Conservation (phyloP, 1,140 invertebrate genomes). For the Coelopa frigida region DNA sequence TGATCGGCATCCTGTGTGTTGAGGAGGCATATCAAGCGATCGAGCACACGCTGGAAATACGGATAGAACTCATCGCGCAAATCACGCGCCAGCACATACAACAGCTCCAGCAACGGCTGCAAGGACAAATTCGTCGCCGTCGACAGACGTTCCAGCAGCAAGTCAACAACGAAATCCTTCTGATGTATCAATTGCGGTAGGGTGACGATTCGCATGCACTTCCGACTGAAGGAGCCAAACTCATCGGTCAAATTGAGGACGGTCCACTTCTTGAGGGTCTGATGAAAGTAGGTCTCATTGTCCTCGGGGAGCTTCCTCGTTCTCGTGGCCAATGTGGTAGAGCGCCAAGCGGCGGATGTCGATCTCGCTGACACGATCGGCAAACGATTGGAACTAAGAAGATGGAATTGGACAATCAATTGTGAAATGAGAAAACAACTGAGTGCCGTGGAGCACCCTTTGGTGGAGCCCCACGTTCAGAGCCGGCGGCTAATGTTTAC, state of each 20-base stretch:
- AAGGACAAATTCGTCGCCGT: conserved; percentile 62
- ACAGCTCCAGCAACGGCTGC: conserved; percentile 77
- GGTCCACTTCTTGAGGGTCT: conserved; percentile 80
- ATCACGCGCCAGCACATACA: conserved; percentile 78
- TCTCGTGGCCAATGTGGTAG: conserved; percentile 58
- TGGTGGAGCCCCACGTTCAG: neutral
- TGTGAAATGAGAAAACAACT: neutral
- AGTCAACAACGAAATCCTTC: conserved; percentile 66
- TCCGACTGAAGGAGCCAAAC: conserved; percentile 66
- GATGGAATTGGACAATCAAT: neutral
- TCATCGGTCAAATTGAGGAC: conserved; percentile 76
- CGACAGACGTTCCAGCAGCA: conserved; percentile 63
- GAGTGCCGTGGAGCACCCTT: neutral
- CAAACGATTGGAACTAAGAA: conserved; percentile 77
- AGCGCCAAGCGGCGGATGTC: conserved; percentile 69
- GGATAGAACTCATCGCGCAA: conserved; percentile 79
- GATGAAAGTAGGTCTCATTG: conserved; percentile 66
- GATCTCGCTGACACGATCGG: conserved; percentile 72
- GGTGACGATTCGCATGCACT: conserved; percentile 64
- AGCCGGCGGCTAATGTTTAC: conserved; percentile 12
- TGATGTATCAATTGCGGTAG: conserved; percentile 71
- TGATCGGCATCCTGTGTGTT: conserved; percentile 72
- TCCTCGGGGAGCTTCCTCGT: conserved; percentile 58
- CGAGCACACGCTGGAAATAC: conserved; percentile 63
- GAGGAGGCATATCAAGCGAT: conserved; percentile 63